Conservation (phyloP, 2,888 invertebrate species). For the Ceratothoa steindachneri region DNA sequence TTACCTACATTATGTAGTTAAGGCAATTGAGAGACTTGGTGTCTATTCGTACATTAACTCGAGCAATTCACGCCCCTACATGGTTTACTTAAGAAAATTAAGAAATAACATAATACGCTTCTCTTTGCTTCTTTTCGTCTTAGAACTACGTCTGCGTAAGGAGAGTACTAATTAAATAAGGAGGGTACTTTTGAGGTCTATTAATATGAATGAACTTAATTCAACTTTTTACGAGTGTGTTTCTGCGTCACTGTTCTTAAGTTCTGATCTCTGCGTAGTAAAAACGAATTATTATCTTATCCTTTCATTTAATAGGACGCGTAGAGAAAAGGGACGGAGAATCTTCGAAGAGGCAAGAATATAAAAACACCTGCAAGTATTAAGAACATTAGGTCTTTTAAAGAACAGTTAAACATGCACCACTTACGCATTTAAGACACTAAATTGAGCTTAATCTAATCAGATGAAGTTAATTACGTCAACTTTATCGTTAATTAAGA, state of each 20-base stretch:
- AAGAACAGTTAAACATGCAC: slow-evolving; percentile 1
- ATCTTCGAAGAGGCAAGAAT: background rate
- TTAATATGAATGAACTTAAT: slow-evolving; percentile 1
- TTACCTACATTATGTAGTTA: slow-evolving; percentile 15
- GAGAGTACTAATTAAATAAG: background rate
- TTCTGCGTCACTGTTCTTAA: background rate
- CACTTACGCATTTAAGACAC: slow-evolving; percentile 8
- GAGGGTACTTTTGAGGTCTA: background rate
- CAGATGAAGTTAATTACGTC: slow-evolving; percentile 11
- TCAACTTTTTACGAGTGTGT: background rate
- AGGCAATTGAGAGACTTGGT: slow-evolving; percentile 10
- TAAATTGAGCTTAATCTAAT: slow-evolving; percentile 12
- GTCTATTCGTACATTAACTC: slow-evolving; percentile 11
- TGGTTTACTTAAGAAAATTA: slow-evolving; percentile 13
- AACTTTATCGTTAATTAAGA: slow-evolving; percentile 15
- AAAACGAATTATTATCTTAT: background rate
- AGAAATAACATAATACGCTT: background rate
- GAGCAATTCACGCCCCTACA: slow-evolving; percentile 11
- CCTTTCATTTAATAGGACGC: background rate
- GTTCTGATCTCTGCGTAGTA: background rate
- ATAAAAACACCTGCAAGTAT: slow-evolving; percentile 1
- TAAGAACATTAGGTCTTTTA: background rate
- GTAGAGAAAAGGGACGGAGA: background rate
- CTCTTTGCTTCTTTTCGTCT: background rate
- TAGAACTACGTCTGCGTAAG: background rate